Evolutionary conservation across 2,113 vertebrate genomes (phyloP).

Genomic region (Pteropus alecto): DNA sequence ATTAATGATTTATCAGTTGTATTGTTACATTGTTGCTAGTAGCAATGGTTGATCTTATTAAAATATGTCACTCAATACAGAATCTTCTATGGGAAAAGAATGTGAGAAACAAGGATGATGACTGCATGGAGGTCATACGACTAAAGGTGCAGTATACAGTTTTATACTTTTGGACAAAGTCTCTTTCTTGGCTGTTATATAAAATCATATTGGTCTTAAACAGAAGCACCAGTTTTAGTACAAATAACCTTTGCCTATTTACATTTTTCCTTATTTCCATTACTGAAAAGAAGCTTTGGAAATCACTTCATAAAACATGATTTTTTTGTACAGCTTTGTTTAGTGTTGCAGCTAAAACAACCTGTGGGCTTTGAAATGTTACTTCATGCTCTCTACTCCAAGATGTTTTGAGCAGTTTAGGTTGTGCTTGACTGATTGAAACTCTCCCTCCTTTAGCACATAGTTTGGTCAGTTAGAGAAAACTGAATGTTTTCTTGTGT

Average conservation of each 20-base stretch:
- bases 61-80: constrained; percentile 81
- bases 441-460: not conserved
- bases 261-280: constrained; percentile 25
- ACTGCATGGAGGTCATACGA: constrained; percentile 92
- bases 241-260: not conserved
- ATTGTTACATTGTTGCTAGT: not conserved
- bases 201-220: not conserved
- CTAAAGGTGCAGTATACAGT: constrained; percentile 87
- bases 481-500: not conserved
- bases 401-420: not conserved
- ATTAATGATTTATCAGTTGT: not conserved
- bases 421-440: not conserved
- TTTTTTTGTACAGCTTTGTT: not conserved
- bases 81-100: constrained; percentile 96
- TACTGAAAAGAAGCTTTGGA: not conserved
- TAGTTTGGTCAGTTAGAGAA: not conserved
- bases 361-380: not conserved
- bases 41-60: constrained; percentile 11
- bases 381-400: not conserved
- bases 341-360: not conserved
- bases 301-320: not conserved
- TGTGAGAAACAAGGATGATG: constrained; percentile 87
- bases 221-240: not conserved
- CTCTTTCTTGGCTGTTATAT: not conserved
- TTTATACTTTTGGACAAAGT: not conserved